Conservation (phyloP, 2,797 vertebrate genomes). For the Falco naumanni region DNA sequence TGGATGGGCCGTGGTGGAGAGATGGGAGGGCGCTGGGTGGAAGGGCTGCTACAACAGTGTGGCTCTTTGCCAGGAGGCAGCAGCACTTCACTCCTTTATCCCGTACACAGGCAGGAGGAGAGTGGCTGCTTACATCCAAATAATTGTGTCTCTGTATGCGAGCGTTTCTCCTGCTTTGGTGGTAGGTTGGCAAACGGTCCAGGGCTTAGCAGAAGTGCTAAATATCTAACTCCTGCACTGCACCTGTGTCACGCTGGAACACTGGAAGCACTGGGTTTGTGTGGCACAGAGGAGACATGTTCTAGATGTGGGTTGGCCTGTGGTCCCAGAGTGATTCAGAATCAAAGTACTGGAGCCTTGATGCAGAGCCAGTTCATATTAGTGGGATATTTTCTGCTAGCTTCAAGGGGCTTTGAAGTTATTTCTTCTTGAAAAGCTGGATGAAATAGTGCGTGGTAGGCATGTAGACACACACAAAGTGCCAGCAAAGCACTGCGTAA, state of each 20-base stretch:
- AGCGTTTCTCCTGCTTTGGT: background rate
- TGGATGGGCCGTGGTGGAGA: background rate
- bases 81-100: background rate
- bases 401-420: background rate
- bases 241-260: background rate
- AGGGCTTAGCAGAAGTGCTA: background rate
- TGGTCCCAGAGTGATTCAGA: background rate
- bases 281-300: background rate
- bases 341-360: background rate
- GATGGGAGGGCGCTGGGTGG: fast-evolving
- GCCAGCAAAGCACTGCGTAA: background rate
- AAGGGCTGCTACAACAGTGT: background rate
- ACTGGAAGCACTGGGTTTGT: fast-evolving
- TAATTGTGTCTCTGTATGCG: background rate
- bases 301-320: background rate
- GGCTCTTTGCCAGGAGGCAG: background rate
- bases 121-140: background rate
- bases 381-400: background rate
- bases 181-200: too few species aligned
- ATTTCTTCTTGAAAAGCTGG: background rate
- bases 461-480: too few species aligned
- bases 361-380: background rate
- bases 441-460: fast-evolving
- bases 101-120: background rate
- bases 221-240: background rate